Percentiles rank a stretch among this genome's conserved stretches.
phyloP scores from a whole-genome alignment of 2,113 vertebrate genomes.

The Tetrax tetrax region DNA sequence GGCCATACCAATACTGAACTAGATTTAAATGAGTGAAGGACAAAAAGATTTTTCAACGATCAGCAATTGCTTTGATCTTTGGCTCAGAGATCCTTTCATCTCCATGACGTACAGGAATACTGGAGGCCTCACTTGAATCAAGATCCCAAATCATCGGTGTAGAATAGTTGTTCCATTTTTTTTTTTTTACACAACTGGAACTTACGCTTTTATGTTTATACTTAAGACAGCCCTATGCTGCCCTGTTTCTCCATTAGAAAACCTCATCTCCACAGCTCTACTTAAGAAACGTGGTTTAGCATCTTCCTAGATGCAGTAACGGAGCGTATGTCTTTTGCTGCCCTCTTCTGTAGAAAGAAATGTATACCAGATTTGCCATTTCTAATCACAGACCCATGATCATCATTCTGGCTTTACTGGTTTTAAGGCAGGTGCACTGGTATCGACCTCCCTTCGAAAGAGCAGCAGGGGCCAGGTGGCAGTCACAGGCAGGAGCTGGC shows the following conservation, averaged over 20 bases:
- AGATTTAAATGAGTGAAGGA: not conserved
- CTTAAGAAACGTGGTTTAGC: not conserved
- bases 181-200: not conserved
- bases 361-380: not conserved
- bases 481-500: too few relatives aligned
- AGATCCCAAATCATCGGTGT: not conserved
- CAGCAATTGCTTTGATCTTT: not conserved
- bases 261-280: not conserved
- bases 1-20: not conserved
- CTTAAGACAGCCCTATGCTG: not conserved
- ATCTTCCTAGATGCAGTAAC: not conserved
- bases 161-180: not conserved
- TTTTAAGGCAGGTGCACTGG: not conserved
- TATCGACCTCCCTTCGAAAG: not conserved
- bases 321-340: constrained; percentile 58
- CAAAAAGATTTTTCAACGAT: not conserved
- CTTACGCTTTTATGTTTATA: not conserved
- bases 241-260: not conserved
- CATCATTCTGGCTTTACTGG: not conserved
- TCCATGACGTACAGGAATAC: not conserved
- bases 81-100: not conserved
- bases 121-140: not conserved
- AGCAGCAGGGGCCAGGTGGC: not conserved
- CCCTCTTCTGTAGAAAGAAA: constrained; percentile 72
- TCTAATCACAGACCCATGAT: not conserved